Evolutionary conservation across 2,888 invertebrate species (phyloP), one percentile per base, ranked within the genome.

Genomic region (Acleris cristana): DNA sequence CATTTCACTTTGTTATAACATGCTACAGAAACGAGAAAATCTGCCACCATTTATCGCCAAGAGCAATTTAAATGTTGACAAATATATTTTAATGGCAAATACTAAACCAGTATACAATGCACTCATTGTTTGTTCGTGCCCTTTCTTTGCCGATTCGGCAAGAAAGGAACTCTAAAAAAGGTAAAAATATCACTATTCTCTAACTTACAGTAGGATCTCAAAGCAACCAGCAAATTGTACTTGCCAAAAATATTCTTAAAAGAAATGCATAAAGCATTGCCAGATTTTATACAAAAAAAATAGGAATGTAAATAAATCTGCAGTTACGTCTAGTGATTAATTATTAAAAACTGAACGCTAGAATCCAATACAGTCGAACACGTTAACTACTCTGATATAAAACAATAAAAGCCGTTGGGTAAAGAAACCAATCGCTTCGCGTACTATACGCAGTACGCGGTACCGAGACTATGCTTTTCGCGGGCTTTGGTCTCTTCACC

Each of bases 221-320:
- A 83, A 83, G 82, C 81, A 83, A 86, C 79, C 82, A 81, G 83
- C 80, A 82, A 82, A 86, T 90, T 90, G 90, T 90, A 90, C 91
- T 90, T 90, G 80, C 80, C 75, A 80, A 80, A 83, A 80, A 62
- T 56, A 67, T 45, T 30, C 57, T 62, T 63, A 67, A 54, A 30
- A 70, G 54, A 49, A 76, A 74, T 80, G 69, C 70, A 63, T 71
- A 72, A 68, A 72, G 72, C 66, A 70, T 79, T 70, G 65, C 69
- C 72, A 71, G 73, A 72, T 73, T 70, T 74, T 76, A 71, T 72
- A 74, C 77, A 70, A 71, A 73, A 74, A 70, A 75, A 74, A 79
- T 79, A 79, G 82, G 82, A 87, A 85, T 83, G 85, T 85, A 83
- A 78, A 59, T 63, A 62, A 64, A 62, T 65, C 60, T 57, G 63